These are phyloP conservation scores for Lanius collurio DNA, from an alignment of 2,113 vertebrate species.

Conservation along the genomic window DNA sequence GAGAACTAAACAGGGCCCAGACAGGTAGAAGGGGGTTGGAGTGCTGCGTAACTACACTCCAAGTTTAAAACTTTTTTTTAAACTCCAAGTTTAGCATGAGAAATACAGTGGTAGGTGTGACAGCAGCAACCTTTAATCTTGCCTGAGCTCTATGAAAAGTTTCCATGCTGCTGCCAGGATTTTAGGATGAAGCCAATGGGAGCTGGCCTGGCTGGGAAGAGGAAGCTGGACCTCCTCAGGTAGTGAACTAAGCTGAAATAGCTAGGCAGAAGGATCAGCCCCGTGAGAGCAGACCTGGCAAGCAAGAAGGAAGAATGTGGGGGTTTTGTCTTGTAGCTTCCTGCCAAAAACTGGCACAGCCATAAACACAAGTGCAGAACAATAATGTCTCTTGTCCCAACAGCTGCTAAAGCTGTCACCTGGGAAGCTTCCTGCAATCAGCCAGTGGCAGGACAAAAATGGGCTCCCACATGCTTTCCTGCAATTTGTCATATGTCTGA, in stretches of 20 bases:
- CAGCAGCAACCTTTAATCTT: neutral
- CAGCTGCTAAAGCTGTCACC: conserved; percentile 51
- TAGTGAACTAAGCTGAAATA: neutral
- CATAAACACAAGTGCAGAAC: neutral
- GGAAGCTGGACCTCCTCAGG: neutral
- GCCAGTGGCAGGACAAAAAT: conserved; percentile 30
- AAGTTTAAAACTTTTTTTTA: neutral
- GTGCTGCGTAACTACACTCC: rapidly evolving
- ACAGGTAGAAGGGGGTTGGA: neutral
- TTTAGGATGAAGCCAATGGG: neutral
- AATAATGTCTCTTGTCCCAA: conserved; percentile 33
- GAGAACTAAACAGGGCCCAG: neutral
- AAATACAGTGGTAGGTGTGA: neutral
- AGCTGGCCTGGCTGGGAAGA: neutral
- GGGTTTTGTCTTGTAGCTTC: conserved; percentile 37
- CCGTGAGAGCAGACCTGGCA: neutral
- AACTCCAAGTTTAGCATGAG: neutral
- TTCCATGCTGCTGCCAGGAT: neutral
- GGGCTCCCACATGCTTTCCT: conserved; percentile 13
- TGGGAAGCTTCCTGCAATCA: conserved; percentile 57
- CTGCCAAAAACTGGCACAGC: conserved; percentile 25
- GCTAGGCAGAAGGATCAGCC: neutral
- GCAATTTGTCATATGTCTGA: neutral
- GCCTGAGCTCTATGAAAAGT: neutral
- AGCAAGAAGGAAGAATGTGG: neutral